Base-by-base conservation (phyloP, 2,797 vertebrate genomes). In the Pseudocheirus occidentalis region DNA sequence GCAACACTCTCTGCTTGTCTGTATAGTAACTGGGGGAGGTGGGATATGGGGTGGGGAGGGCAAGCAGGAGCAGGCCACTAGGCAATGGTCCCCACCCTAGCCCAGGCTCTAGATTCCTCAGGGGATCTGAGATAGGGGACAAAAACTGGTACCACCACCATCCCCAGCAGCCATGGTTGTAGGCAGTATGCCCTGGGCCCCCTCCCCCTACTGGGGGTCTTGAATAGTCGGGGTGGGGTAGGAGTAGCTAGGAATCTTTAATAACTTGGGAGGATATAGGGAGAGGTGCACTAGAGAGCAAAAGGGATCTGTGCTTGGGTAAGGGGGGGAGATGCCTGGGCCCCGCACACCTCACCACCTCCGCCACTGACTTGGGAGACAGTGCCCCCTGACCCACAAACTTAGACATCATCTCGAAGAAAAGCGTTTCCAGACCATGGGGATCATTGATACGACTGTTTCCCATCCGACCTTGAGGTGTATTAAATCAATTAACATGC, bases 331-430 rank as follows among this genome's bases (percentile, higher is more conserved):
- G 40, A 24, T 87, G 73, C 73, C 73, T 87, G 40, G 24, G 50
- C 4, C 59, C 31, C 62, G 55, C 95, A n/a, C 57, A 96, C 95
- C 95, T 97, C 46, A 94, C 96, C 94, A 97, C 91, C 73, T 97
- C 96, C 91, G 57, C 95, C 5, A 46, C 66, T 0, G 73, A 90
- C 55, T 90, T 93, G 94, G 58, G 46, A 18, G 95, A 46, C n/a
- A 97, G 91, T 18, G 92, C 95, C 57, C 96, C 96, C 93, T 58
- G 95, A 55, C 31, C 87, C n/a, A 96, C 91, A 91, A 96, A 55
- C 92, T 97, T 97, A 91, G 96, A 95, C 54, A 97, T 28, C 53
- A 92, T 90, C 91, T 97, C 96, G 5, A 96, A 93, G 93, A 96
- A 97, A 13, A 97, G 90, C 0, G 94, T 96, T 50, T 97, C 91